Evolutionary conservation across 2,888 invertebrate species (phyloP).

Genomic region (Lithophane ornitopus): DNA sequence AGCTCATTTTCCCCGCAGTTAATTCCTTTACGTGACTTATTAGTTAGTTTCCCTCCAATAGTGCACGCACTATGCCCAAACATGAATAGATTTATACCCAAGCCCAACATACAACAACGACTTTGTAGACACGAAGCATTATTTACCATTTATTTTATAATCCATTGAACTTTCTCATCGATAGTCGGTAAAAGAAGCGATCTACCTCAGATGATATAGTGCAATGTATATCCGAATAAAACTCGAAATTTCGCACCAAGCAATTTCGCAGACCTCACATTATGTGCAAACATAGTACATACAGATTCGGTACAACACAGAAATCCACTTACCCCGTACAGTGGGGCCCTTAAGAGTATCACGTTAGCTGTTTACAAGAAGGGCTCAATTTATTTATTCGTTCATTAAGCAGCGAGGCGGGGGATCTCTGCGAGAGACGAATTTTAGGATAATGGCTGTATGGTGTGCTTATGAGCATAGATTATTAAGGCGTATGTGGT

Average conservation of each 20-base stretch:
- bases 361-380: constrained; percentile 86
- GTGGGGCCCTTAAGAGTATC: constrained; percentile 84
- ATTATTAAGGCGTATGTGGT: constrained; percentile 70
- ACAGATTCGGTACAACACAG: constrained; percentile 87
- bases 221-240: constrained; percentile 57
- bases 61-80: constrained; percentile 69
- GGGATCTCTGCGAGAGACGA: constrained; percentile 86
- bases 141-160: constrained; percentile 48
- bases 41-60: constrained; percentile 65
- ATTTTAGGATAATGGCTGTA: constrained; percentile 88
- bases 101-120: constrained; percentile 30
- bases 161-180: constrained; percentile 56
- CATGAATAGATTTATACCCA: constrained; percentile 68
- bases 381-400: constrained; percentile 90
- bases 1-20: constrained; percentile 52
- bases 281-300: constrained; percentile 75
- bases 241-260: constrained; percentile 57
- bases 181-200: constrained; percentile 23
- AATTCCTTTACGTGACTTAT: constrained; percentile 67
- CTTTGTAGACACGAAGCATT: constrained; percentile 31
- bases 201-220: constrained; percentile 32
- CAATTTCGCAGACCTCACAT: constrained; percentile 76
- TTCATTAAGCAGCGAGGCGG: constrained; percentile 87
- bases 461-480: constrained; percentile 74
- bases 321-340: constrained; percentile 90